Evolutionary conservation across 2,797 vertebrate species (phyloP), one percentile per base, ranked within the genome.

Genomic region (Sus cebifrons): DNA sequence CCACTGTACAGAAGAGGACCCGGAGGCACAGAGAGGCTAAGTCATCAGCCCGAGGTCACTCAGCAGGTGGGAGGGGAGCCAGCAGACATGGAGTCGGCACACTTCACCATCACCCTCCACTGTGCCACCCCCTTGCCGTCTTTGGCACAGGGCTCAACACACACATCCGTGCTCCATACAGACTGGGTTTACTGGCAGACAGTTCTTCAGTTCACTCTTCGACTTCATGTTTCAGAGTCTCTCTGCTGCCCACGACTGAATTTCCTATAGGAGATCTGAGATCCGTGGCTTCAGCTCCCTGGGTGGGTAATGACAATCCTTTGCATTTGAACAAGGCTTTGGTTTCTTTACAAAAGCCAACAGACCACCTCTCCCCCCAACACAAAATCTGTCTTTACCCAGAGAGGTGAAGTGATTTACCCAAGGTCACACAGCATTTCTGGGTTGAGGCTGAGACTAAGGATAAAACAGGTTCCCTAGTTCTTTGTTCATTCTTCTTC

Each of bases 161-260:
- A 77, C 44, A 56, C 70, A 20, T 12, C n/a, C 3, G 3, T 13
- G n/a, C 65, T 64, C 27, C 44, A 1, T 25, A 82, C 86, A 74
- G 14, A 68, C 52, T 17, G 20, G 16, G 54, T 60, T 65, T 74
- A 10, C 78, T 60, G 58, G 62, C 44, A 65, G 75, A 60, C 44
- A 16, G 44, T 17, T n/a, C 32, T 68, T 36, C 15, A 11, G 17
- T 74, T 91, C 25, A 17, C 9, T n/a, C 52, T 40, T 18, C 32
- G 25, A 60, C 21, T 87, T 89, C 87, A n/a, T 7, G 25, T 85
- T 77, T 90, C 75, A 91, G n/a, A 32, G 44, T 27, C 62, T n/a
- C 84, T 91, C 92, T 93, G 62, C 68, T 56, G 44, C 23, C 60
- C 23, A 62, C 67, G 81, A 78, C 8, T 54, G 75, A 93, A 78